phyloP scores from a whole-genome alignment of 2,888 invertebrate genomes.

The Aspidapion aeneum region DNA sequence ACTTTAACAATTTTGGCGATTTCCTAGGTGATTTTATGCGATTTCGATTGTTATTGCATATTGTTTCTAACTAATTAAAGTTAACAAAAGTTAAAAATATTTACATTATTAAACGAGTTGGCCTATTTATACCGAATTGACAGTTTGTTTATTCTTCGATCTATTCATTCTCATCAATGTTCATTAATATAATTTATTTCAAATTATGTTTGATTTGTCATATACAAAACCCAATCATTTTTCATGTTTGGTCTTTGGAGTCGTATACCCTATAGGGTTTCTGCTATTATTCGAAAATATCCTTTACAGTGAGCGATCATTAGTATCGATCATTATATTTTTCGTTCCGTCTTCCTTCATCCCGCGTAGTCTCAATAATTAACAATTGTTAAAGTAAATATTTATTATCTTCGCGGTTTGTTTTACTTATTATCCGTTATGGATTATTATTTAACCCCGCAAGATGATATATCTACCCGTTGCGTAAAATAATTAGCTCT shows the following conservation, averaged over 20 bases:
- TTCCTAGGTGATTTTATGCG: no score
- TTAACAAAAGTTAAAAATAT: no score
- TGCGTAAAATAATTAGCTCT: neutral
- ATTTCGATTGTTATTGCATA: no score
- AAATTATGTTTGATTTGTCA: no score
- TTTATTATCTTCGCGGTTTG: neutral
- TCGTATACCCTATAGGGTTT: neutral
- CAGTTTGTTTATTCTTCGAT: no score
- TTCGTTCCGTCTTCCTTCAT: neutral
- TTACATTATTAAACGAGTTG: no score
- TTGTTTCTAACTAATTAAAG: no score
- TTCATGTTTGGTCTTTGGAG: neutral
- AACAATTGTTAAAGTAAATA: slow-evolving; percentile 4
- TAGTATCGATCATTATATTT: neutral
- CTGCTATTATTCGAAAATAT: neutral
- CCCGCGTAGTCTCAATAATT: slow-evolving; percentile 1
- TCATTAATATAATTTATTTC: no score
- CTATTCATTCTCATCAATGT: no score
- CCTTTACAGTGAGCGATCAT: neutral
- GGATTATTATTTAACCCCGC: neutral
- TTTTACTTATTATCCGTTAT: slow-evolving; percentile 1
- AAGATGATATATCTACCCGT: neutral
- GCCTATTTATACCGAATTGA: no score
- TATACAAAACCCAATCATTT: neutral
- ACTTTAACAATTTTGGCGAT: no score